These are phyloP conservation scores for Meloidogyne floridensis DNA, from an alignment of 1,140 invertebrate species.

Conservation along the genomic window DNA sequence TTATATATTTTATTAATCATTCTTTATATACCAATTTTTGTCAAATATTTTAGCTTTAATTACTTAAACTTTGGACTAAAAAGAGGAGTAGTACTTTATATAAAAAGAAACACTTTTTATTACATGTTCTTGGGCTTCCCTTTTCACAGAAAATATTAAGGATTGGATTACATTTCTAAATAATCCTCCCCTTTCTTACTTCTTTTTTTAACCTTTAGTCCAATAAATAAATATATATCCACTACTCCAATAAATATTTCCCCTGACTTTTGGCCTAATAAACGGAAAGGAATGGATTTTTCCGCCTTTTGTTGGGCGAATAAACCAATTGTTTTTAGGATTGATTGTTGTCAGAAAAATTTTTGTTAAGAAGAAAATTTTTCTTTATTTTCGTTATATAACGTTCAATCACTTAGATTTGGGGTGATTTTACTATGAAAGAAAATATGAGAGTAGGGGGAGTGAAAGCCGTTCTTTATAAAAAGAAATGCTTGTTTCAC, in stretches of 20 bases:
- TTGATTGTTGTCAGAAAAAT: neutral
- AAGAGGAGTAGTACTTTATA: no score
- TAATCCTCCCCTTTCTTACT: neutral
- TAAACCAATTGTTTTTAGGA: conserved; percentile 2
- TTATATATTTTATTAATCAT: no score
- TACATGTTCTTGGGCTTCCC: no score
- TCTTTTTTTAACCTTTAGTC: neutral
- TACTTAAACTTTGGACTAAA: no score
- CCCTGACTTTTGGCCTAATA: neutral
- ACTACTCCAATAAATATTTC: neutral
- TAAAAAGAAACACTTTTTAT: no score
- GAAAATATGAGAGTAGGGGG: neutral
- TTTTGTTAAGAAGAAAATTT: neutral
- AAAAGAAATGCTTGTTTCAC: neutral
- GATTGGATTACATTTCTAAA: neutral
- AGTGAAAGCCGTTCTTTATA: neutral
- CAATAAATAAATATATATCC: neutral
- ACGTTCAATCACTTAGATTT: neutral
- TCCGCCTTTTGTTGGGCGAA: neutral
- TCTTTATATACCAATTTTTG: no score
- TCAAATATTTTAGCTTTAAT: no score
- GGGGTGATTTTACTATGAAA: neutral
- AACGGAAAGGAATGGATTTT: neutral
- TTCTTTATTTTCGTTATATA: neutral
- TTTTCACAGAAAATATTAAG: no score